Evolutionary conservation across 2,888 invertebrate genomes (phyloP).

Genomic region (Himalopsyche japonica): DNA sequence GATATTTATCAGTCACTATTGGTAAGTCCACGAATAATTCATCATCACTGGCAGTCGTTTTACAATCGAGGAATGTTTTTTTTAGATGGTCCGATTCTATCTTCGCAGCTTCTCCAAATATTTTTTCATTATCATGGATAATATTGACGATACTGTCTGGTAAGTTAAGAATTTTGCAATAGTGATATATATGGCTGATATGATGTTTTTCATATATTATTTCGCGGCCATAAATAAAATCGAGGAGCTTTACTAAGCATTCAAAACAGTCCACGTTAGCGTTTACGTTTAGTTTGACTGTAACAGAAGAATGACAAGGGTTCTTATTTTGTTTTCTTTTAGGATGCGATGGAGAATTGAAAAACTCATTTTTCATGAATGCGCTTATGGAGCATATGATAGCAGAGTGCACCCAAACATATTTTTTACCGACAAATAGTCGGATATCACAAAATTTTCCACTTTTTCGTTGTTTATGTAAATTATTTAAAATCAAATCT

Average conservation of each 20-base stretch:
- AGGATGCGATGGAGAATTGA: constrained; percentile 20
- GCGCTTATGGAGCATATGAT: constrained; percentile 34
- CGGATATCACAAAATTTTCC: constrained; percentile 33
- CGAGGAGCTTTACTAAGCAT: constrained; percentile 25
- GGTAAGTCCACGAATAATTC: background rate
- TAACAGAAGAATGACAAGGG: constrained; percentile 29
- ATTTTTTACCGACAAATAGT: constrained; percentile 28
- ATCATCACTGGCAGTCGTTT: background rate
- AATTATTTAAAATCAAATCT: background rate
- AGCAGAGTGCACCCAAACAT: constrained; percentile 33
- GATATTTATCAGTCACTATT: background rate
- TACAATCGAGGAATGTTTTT: background rate
- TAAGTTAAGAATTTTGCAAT: constrained; percentile 30
- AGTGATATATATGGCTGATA: constrained; percentile 17
- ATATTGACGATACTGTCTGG: constrained; percentile 14
- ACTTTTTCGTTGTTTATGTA: constrained; percentile 27
- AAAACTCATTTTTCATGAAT: constrained; percentile 27
- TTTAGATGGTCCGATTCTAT: constrained; percentile 40
- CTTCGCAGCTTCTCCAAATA: background rate
- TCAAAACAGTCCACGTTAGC: constrained; percentile 31
- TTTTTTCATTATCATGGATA: background rate
- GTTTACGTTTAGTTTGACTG: constrained; percentile 24
- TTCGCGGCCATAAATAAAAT: constrained; percentile 23
- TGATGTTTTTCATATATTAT: constrained; percentile 12
- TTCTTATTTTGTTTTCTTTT: constrained; percentile 24